Evolutionary conservation across 2,888 invertebrate genomes (phyloP), one percentile per base, ranked within the genome.

Genomic region (Dusona sp.): DNA sequence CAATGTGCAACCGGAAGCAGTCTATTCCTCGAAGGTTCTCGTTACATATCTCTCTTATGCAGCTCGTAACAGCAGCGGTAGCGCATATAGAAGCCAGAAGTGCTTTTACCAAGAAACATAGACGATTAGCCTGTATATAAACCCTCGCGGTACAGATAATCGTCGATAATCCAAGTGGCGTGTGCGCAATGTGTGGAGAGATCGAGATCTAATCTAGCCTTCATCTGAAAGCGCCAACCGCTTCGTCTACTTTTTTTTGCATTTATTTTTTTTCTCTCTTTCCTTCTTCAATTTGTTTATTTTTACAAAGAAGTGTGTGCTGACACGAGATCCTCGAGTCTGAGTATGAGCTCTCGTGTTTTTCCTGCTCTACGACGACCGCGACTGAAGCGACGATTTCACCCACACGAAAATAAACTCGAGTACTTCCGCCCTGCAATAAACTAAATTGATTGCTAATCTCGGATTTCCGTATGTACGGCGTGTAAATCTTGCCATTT

Each of bases 141-240:
- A 83, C 64, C 57, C 65, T 83, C 54, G 72, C 54, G 25, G 51
- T 77, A 83, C 77, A 88, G 84, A 84, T 83, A 85, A 88, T 87
- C 79, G 65, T 6, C 65, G 88, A 88, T 87, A 88, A 87, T 80
- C 78, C 73, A 19, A 82, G 73, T 75, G 57, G 83, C 67, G 75
- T 79, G 77, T 73, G 78, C 70, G 77, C 70, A 33, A 67, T 42
- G 65, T 57, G 78, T 38, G 75, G 33, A 74, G 67, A 79, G 74
- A 84, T 84, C 78, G 70, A 61, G 82, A 80, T 82, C 88, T 88
- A 85, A 87, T 88, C 88, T 88, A 75, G 83, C 88, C 88, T 88
- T 87, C 88, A 85, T 83, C 81, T 81, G 81, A 42, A 82, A 85
- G 80, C 78, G 80, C 83, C 87, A 78, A 82, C 84, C 82, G 79